These are phyloP conservation scores for Cydia fagiglandana DNA, from an alignment of 1,140 invertebrate species.

Conservation along the genomic window DNA sequence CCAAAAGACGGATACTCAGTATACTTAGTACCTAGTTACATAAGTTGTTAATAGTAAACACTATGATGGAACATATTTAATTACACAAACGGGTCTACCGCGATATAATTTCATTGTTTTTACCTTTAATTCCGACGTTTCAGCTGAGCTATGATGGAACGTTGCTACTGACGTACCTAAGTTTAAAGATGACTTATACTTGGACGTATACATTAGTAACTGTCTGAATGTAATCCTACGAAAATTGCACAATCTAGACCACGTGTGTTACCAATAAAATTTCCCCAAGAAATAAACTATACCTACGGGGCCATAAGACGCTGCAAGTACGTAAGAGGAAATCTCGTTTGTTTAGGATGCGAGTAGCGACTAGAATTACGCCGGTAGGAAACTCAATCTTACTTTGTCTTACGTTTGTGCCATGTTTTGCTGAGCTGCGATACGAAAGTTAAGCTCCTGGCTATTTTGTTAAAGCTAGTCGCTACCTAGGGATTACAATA, in stretches of 20 bases:
- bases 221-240: not conserved
- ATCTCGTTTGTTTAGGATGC: constrained; percentile 18
- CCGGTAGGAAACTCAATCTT: constrained; percentile 14
- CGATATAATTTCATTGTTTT: too few species aligned
- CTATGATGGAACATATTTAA: too few species aligned
- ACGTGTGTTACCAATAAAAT: not conserved
- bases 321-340: constrained; percentile 1
- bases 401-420: constrained; percentile 7
- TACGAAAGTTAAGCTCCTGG: not conserved
- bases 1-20: too few species aligned
- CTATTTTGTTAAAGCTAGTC: not conserved
- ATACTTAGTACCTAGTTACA: too few species aligned
- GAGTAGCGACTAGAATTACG: constrained; percentile 20
- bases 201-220: not conserved
- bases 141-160: too few species aligned
- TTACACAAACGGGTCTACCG: too few species aligned
- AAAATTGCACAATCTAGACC: not conserved
- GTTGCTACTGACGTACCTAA: too few species aligned
- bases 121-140: too few species aligned
- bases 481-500: not conserved
- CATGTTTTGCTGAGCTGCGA: not conserved
- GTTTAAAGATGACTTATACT: too few species aligned
- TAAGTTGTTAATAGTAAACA: too few species aligned
- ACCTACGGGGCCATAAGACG: constrained; percentile 15
- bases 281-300: not conserved